Evolutionary conservation across 2,888 invertebrate genomes (phyloP).

Genomic region (Brachylomia viminalis): DNA sequence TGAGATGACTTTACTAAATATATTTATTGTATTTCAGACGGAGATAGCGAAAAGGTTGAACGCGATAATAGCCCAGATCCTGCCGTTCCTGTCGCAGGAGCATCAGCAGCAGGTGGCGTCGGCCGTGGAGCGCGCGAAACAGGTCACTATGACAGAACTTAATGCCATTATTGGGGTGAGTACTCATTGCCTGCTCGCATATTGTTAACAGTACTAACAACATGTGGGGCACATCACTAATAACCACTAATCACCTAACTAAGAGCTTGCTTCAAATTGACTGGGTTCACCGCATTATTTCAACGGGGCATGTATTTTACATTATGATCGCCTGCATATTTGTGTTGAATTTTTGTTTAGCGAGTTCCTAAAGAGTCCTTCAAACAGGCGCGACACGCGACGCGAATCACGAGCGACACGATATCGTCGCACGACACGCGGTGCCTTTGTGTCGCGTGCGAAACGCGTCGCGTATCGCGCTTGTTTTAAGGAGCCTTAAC

Average conservation of each 20-base stretch:
- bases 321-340: constrained; percentile 19
- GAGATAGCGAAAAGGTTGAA: constrained; percentile 98
- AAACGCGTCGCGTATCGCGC: no score
- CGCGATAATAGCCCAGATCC: constrained; percentile 97
- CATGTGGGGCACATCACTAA: constrained; percentile 54
- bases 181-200: constrained; percentile 69
- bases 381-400: no score
- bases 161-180: constrained; percentile 98
- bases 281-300: constrained; percentile 40
- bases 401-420: no score
- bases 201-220: constrained; percentile 62
- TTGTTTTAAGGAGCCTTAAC: no score
- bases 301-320: constrained; percentile 41
- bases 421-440: no score
- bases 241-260: constrained; percentile 45
- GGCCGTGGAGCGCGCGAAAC: constrained; percentile 98
- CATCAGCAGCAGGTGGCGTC: constrained; percentile 98
- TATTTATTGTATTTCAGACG: constrained; percentile 92
- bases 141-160: constrained; percentile 98
- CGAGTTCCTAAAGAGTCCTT: neutral
- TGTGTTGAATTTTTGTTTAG: constrained; percentile 20
- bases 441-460: no score
- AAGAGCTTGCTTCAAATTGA: constrained; percentile 52
- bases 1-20: constrained; percentile 46
- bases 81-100: constrained; percentile 97